Evolutionary conservation across 2,888 invertebrate genomes (phyloP).

Genomic region (Rotaria macrura): DNA sequence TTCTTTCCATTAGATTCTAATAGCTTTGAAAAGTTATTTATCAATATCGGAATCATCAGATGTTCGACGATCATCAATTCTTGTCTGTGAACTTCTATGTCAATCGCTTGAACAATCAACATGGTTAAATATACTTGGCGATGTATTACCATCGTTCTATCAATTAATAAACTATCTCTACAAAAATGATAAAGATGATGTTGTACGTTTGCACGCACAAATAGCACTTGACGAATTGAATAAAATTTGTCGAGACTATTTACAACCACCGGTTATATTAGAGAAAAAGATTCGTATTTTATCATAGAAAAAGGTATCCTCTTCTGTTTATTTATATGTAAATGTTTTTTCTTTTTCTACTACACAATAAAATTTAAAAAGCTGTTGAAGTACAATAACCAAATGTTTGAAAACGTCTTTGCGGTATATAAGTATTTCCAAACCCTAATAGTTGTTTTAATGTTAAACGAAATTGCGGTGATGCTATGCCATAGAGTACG

Average conservation of each 20-base stretch:
- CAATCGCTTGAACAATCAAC: background rate
- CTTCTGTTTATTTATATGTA: background rate
- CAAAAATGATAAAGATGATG: constrained; percentile 20
- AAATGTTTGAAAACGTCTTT: background rate
- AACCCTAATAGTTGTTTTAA: background rate
- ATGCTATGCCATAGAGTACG: constrained; percentile 27
- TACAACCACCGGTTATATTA: background rate
- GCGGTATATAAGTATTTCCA: background rate
- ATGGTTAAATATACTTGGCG: background rate
- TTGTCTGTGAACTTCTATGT: background rate
- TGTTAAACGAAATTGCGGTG: constrained; percentile 29
- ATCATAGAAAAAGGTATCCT: background rate
- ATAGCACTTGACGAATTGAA: background rate
- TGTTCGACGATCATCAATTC: background rate
- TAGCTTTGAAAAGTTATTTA: background rate
- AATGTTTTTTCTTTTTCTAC: background rate
- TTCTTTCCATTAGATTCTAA: background rate
- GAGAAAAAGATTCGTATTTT: background rate
- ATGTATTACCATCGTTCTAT: background rate
- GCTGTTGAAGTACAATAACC: background rate
- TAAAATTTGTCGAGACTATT: background rate
- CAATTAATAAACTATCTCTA: background rate
- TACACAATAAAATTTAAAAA: background rate
- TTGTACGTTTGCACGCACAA: background rate
- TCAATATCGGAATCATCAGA: background rate